These are phyloP conservation scores for Sylvia borin DNA, from an alignment of 2,797 vertebrate species.

Conservation along the genomic window DNA sequence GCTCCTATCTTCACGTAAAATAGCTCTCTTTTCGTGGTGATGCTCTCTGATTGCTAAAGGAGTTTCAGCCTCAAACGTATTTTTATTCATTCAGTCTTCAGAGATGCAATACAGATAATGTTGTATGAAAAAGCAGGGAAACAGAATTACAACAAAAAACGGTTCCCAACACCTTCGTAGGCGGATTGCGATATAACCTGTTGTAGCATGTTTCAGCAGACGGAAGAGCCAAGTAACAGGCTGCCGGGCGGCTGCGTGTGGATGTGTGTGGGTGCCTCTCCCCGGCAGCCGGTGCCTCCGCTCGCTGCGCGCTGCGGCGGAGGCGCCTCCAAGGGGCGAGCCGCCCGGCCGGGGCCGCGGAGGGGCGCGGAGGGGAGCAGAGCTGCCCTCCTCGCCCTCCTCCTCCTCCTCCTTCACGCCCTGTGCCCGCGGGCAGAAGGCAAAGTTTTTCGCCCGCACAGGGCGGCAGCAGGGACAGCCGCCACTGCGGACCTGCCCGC, in stretches of 20 bases:
- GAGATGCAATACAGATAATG: not conserved
- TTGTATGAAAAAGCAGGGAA: conserved; percentile 23
- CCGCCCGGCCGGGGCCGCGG: not conserved
- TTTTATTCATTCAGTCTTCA: conserved; percentile 33
- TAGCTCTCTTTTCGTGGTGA: not conserved
- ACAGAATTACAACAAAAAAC: not conserved
- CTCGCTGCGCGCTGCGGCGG: not conserved
- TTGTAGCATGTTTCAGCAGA: conserved; percentile 17
- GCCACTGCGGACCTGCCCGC: not conserved
- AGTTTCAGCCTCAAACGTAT: not conserved
- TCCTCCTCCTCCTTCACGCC: not conserved
- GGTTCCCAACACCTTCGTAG: not conserved
- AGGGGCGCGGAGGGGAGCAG: not conserved
- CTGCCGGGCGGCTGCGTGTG: not conserved
- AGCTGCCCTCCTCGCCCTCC: not conserved
- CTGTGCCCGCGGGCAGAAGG: not conserved
- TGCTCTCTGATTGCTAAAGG: not conserved
- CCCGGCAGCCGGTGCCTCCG: not conserved
- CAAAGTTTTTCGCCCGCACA: not conserved
- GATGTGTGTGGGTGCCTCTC: not conserved
- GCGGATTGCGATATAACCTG: conserved; percentile 47
- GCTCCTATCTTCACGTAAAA: not conserved
- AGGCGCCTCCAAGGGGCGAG: not conserved
- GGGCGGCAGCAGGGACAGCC: not conserved
- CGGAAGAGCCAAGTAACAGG: not conserved